These are phyloP conservation scores for Synergus laeviventris DNA, from an alignment of 2,888 invertebrate genomes.

Conservation along the genomic window DNA sequence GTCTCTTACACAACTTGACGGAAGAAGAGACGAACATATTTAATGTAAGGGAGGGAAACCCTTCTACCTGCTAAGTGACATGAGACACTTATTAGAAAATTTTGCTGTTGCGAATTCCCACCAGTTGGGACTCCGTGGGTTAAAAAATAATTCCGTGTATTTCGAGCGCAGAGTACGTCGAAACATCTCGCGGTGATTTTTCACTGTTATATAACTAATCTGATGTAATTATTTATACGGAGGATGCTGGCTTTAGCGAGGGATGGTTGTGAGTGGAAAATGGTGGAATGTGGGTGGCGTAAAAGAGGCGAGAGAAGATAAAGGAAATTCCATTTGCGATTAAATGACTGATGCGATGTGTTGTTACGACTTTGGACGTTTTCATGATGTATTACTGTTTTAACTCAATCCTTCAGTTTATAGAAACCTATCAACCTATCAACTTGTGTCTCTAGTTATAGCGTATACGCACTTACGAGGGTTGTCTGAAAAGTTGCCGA, in stretches of 20 bases:
- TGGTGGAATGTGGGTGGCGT: not conserved
- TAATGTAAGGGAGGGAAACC: too few species aligned
- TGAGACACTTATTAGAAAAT: too few species aligned
- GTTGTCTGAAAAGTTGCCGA: not conserved
- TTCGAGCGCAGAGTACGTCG: not conserved
- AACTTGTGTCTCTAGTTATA: not conserved
- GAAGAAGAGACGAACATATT: too few species aligned
- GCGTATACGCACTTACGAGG: too few species aligned
- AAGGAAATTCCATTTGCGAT: conserved; percentile 70
- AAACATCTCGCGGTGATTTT: conserved; percentile 2
- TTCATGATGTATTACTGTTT: conserved; percentile 68
- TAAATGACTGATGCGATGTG: conserved; percentile 73
- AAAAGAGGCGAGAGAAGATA: not conserved
- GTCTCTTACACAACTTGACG: too few species aligned
- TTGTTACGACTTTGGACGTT: conserved; percentile 70
- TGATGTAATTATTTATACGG: conserved; percentile 13
- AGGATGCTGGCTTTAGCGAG: not conserved
- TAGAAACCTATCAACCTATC: not conserved
- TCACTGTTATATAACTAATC: conserved; percentile 24
- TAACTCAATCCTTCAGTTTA: conserved; percentile 15
- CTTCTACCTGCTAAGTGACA: too few species aligned
- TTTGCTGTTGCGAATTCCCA: too few species aligned
- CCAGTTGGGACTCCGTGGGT: not conserved
- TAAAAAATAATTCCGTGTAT: conserved; percentile 4
- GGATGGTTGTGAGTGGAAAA: not conserved